These are phyloP conservation scores for Bucco capensis DNA, from an alignment of 2,113 vertebrate genomes.

Conservation along the genomic window DNA sequence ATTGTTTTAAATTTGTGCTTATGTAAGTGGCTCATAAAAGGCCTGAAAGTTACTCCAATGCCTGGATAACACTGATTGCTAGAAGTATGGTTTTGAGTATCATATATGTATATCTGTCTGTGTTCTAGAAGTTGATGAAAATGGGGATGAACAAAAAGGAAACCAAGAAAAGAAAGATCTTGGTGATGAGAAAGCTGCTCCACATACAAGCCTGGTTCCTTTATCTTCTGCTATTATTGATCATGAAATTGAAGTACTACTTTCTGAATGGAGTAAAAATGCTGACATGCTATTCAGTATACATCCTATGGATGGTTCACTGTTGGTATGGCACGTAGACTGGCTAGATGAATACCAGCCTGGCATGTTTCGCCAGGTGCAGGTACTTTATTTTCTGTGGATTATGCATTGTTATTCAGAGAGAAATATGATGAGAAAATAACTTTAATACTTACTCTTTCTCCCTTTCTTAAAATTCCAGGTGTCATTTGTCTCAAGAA, in stretches of 20 bases:
- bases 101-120: neutral
- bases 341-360: constrained; percentile 98
- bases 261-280: constrained; percentile 94
- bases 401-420: neutral
- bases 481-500: constrained; percentile 98
- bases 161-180: constrained; percentile 71
- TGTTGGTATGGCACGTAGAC: constrained; percentile 96
- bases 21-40: neutral
- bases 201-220: constrained; percentile 54
- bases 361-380: constrained; percentile 97
- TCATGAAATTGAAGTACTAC: constrained; percentile 88
- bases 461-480: constrained; percentile 57
- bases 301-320: constrained; percentile 94
- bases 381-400: constrained; percentile 75
- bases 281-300: constrained; percentile 98
- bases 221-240: constrained; percentile 83
- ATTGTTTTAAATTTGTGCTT: neutral
- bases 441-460: neutral
- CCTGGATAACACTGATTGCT: neutral
- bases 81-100: neutral
- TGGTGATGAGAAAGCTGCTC: constrained; percentile 58
- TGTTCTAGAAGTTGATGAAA: constrained; percentile 64
- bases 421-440: neutral
- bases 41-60: neutral
- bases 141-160: constrained; percentile 65